Evolutionary conservation across 2,888 invertebrate genomes (phyloP).

Genomic region (Stenichneumon culpator): DNA sequence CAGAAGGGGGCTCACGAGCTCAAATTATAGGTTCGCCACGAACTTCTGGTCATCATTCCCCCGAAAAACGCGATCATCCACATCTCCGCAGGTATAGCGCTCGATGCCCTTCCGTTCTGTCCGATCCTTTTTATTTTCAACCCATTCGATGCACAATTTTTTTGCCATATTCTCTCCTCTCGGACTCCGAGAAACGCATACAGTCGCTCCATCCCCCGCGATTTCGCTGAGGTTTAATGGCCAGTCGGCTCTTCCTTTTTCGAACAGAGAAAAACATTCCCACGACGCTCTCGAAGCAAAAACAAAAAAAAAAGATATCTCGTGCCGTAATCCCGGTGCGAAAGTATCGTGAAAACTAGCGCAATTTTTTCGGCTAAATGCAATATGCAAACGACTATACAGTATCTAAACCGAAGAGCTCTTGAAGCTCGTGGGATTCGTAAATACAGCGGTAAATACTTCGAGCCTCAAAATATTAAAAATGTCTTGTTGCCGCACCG

Average conservation of each 20-base stretch:
- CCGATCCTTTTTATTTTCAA: conserved; percentile 21
- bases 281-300: not conserved
- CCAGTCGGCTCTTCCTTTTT: not conserved
- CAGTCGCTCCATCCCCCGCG: conserved; percentile 10
- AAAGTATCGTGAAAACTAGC: not conserved
- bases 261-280: conserved; percentile 29
- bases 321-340: conserved; percentile 1
- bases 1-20: conserved; percentile 43
- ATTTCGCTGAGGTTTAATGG: conserved; percentile 5
- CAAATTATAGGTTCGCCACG: conserved; percentile 74
- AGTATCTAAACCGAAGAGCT: not conserved
- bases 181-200: conserved; percentile 19
- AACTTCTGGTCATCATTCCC: conserved; percentile 61
- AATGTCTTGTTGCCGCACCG: conserved; percentile 22
- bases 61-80: conserved; percentile 21
- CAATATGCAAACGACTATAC: conserved; percentile 21
- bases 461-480: conserved; percentile 12
- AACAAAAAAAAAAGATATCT: not conserved
- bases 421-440: conserved; percentile 60
- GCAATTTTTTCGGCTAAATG: conserved; percentile 10
- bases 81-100: conserved; percentile 10
- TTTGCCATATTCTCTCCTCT: conserved; percentile 2
- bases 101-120: conserved; percentile 29
- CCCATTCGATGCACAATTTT: conserved; percentile 27
- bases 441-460: conserved; percentile 57